Conservation (phyloP, 2,888 invertebrate species). For the Volucella bombylans region DNA sequence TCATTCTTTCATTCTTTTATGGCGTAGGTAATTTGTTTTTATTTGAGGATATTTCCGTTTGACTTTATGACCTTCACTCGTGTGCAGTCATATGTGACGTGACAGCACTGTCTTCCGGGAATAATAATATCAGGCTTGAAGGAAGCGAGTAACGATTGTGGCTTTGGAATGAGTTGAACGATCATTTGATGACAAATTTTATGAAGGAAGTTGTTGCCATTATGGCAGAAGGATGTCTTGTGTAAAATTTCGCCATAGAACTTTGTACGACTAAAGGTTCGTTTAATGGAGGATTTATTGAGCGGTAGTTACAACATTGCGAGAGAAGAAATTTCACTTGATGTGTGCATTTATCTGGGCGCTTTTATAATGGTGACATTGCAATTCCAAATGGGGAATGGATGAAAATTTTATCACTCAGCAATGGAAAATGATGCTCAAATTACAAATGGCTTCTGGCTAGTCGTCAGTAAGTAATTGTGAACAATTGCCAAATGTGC, state of each 20-base stretch:
- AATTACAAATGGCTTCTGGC: too few relatives aligned
- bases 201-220: constrained; percentile 22
- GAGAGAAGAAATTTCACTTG: constrained; percentile 8
- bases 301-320: neutral
- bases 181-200: constrained; percentile 48
- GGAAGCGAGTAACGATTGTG: neutral
- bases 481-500: too few relatives aligned
- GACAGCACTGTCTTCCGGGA: constrained; percentile 21
- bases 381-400: too few relatives aligned
- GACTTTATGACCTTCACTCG: constrained; percentile 24
- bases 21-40: constrained; percentile 37
- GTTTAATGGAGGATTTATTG: constrained; percentile 10
- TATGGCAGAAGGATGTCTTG: neutral
- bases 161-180: constrained; percentile 41
- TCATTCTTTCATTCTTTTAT: constrained; percentile 2
- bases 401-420: too few relatives aligned
- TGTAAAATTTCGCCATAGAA: neutral
- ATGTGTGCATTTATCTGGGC: neutral
- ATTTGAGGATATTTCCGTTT: constrained; percentile 25
- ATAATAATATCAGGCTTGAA: constrained; percentile 27
- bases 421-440: too few relatives aligned
- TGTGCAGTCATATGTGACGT: constrained; percentile 21
- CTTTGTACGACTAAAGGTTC: constrained; percentile 1
- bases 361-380: too few relatives aligned
- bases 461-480: too few relatives aligned